phyloP scores from a whole-genome alignment of 1,140 invertebrate species.

The Panonychus citri region DNA sequence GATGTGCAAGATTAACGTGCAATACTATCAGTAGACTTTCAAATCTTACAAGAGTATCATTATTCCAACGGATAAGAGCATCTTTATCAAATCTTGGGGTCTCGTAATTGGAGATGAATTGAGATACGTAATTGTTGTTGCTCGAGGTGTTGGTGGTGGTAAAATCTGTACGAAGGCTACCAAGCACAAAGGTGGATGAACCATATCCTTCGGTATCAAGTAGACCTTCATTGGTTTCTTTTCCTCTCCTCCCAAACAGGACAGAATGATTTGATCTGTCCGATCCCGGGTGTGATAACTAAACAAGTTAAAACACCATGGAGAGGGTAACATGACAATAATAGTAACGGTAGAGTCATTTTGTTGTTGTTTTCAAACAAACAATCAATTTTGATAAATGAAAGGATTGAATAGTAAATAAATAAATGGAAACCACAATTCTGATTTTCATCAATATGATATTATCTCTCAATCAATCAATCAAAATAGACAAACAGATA shows the following conservation, averaged over 20 bases:
- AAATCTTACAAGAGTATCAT: slow-evolving; percentile 9
- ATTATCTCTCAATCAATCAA: too few relatives aligned
- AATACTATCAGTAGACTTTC: not conserved
- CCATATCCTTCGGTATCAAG: too few relatives aligned
- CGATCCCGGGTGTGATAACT: slow-evolving; percentile 5
- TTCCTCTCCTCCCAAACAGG: slow-evolving; percentile 5
- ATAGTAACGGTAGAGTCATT: too few relatives aligned
- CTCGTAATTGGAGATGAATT: not conserved
- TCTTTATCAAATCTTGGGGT: slow-evolving; percentile 1
- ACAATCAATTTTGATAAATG: too few relatives aligned
- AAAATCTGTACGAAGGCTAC: not conserved
- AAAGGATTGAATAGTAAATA: too few relatives aligned
- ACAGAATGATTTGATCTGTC: slow-evolving; percentile 4
- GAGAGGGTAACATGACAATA: too few relatives aligned
- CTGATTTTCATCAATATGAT: too few relatives aligned
- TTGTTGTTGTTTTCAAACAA: too few relatives aligned
- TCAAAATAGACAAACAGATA: too few relatives aligned
- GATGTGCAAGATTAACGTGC: not conserved
- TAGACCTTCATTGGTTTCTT: not conserved
- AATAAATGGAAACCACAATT: too few relatives aligned
- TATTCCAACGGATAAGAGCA: slow-evolving; percentile 5
- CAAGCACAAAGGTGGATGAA: not conserved
- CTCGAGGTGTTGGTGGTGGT: not conserved
- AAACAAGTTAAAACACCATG: too few relatives aligned
- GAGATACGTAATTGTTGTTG: not conserved